Conservation (phyloP, 1,140 invertebrate species). For the Ostrea edulis region DNA sequence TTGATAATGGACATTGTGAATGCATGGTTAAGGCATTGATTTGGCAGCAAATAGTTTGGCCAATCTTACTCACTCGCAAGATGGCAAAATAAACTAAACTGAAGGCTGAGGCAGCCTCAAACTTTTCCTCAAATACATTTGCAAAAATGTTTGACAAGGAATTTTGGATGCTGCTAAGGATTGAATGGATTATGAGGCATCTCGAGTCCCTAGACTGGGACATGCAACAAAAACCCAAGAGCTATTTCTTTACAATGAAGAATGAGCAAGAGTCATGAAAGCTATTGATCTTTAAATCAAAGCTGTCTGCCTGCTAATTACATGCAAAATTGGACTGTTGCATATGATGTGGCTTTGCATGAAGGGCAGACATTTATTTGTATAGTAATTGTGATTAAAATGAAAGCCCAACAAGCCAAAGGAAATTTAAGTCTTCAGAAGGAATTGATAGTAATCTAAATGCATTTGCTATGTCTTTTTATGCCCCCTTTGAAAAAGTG, state of each 20-base stretch:
- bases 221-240: not conserved
- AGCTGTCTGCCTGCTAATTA: not conserved
- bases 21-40: not conserved
- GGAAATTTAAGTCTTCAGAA: no score
- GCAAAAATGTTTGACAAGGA: not conserved
- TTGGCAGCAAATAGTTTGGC: not conserved
- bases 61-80: not conserved
- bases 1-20: not conserved
- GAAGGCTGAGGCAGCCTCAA: constrained; percentile 1
- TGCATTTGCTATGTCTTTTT: no score
- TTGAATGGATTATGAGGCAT: not conserved
- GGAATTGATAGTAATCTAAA: no score
- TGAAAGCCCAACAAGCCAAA: no score
- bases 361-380: no score
- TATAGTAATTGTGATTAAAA: no score
- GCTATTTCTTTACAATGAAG: constrained; percentile 35
- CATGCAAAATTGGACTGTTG: not conserved
- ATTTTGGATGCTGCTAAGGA: not conserved
- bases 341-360: not conserved
- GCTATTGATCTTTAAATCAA: not conserved
- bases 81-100: not conserved
- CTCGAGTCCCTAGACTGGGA: no score
- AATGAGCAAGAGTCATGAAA: constrained; percentile 10
- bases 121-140: no score
- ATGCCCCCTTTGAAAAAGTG: no score